phyloP scores from a whole-genome alignment of 2,797 vertebrate genomes.

The Synaphobranchus kaupii region DNA sequence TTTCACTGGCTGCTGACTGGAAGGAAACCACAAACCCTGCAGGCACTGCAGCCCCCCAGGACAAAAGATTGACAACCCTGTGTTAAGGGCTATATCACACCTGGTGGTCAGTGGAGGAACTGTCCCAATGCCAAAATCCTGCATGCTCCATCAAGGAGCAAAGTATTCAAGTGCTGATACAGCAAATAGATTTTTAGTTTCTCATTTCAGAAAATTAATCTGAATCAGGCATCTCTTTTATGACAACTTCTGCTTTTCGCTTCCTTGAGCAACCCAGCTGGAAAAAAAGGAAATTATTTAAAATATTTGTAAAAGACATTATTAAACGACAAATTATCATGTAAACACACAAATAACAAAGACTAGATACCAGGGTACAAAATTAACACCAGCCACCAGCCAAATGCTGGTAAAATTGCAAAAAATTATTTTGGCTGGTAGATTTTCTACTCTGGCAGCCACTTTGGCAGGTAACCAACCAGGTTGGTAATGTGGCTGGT shows the following conservation, averaged over 20 bases:
- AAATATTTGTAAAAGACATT: not conserved
- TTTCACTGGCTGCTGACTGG: too few species aligned
- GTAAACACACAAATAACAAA: not conserved
- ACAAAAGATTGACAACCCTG: not conserved
- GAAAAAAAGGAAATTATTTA: not conserved
- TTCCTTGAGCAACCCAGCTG: not conserved
- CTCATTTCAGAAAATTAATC: not conserved
- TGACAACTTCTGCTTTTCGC: not conserved
- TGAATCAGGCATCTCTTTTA: not conserved
- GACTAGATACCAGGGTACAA: too few species aligned
- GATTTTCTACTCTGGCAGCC: too few species aligned
- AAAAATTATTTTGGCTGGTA: too few species aligned
- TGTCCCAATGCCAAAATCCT: not conserved
- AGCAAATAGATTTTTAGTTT: not conserved
- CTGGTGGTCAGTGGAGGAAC: not conserved
- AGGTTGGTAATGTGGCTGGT: too few species aligned
- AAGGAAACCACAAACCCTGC: too few species aligned
- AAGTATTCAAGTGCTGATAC: not conserved
- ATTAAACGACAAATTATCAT: not conserved
- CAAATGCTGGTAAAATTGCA: too few species aligned
- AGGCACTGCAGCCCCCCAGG: too few species aligned
- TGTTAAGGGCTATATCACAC: not conserved
- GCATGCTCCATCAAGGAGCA: not conserved
- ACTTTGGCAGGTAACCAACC: too few species aligned
- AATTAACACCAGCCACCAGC: too few species aligned